Conservation (phyloP, 2,888 invertebrate genomes). For the Rapana venosa region DNA sequence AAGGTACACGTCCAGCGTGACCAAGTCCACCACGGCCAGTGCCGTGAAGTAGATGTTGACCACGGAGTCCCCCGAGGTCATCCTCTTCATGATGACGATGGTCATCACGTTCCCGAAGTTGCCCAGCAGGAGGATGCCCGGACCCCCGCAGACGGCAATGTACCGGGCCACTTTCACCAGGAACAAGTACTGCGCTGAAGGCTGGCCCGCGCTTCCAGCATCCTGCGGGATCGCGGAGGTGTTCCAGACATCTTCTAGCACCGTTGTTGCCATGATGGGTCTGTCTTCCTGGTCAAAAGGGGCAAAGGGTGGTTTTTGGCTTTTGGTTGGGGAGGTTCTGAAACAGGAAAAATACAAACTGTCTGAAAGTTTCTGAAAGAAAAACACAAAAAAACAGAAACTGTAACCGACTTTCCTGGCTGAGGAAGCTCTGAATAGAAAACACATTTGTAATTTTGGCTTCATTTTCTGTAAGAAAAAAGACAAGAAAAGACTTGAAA, state of each 20-base stretch:
- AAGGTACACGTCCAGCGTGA: neutral
- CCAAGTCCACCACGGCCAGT: neutral
- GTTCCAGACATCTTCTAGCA: neutral
- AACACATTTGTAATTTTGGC: too few relatives aligned
- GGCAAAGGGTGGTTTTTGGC: too few relatives aligned
- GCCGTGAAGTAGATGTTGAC: slow-evolving; percentile 9
- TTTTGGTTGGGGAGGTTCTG: too few relatives aligned
- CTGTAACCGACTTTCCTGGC: too few relatives aligned
- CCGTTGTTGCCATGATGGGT: neutral
- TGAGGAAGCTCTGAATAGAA: too few relatives aligned
- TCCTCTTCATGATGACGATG: neutral
- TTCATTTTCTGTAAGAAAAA: too few relatives aligned
- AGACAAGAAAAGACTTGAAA: too few relatives aligned
- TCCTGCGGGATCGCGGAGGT: neutral
- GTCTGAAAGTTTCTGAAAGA: too few relatives aligned
- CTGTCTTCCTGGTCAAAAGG: too few relatives aligned
- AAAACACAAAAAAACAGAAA: too few relatives aligned
- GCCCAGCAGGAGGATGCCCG: neutral
- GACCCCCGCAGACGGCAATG: neutral
- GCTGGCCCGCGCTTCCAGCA: too few relatives aligned
- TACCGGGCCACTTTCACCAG: neutral
- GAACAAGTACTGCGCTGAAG: neutral
- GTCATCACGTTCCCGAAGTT: slow-evolving; percentile 13
- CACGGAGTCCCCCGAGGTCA: neutral
- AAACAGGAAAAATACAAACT: too few relatives aligned